Conservation (phyloP, 2,888 invertebrate genomes). For the Lydus trimaculatus region DNA sequence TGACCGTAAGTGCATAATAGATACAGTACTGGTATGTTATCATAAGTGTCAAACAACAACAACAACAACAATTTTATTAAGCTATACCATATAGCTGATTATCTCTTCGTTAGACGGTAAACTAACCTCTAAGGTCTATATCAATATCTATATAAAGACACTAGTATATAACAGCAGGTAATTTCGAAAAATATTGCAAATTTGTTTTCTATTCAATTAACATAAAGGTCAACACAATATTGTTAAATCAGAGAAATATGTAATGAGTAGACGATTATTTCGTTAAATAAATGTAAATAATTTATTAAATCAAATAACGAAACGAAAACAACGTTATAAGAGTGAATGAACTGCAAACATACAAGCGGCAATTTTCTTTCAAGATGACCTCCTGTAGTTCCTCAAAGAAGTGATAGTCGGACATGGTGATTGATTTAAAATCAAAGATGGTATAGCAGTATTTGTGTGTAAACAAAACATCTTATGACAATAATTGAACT, state of each 20-base stretch:
- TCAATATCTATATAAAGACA: background rate
- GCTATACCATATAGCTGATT: slow-evolving; percentile 32
- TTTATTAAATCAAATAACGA: background rate
- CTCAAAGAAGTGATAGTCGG: background rate
- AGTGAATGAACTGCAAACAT: slow-evolving; percentile 4
- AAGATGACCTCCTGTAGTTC: background rate
- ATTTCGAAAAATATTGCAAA: background rate
- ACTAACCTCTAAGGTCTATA: background rate
- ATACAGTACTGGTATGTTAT: slow-evolving; percentile 43
- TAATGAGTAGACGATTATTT: background rate
- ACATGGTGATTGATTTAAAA: slow-evolving; percentile 1
- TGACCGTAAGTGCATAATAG: slow-evolving; percentile 47
- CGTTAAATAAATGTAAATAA: background rate
- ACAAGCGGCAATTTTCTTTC: background rate
- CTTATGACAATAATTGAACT: background rate
- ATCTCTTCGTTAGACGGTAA: slow-evolving; percentile 25
- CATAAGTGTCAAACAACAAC: slow-evolving; percentile 45
- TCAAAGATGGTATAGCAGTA: background rate
- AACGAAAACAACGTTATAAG: background rate
- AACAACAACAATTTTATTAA: slow-evolving; percentile 41
- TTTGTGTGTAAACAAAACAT: background rate
- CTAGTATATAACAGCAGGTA: background rate
- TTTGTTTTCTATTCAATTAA: background rate
- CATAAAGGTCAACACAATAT: background rate
- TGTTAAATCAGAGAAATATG: background rate